phyloP scores from a whole-genome alignment of 1,140 invertebrate species.

The Nomia melanderi region DNA sequence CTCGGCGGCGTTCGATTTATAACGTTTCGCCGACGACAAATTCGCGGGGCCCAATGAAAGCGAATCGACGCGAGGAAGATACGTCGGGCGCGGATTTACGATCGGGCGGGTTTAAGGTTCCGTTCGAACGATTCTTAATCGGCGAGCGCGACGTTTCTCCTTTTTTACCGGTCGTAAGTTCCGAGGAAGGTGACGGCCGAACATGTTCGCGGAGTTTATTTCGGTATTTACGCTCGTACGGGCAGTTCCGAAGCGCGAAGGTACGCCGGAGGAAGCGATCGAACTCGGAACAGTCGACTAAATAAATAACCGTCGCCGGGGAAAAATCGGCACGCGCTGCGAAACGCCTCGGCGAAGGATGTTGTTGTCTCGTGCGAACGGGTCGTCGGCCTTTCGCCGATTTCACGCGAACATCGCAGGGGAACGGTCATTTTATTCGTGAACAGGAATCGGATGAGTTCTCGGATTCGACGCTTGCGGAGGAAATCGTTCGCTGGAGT shows the following conservation, averaged over 20 bases:
- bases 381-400: constrained; percentile 1
- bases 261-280: not conserved
- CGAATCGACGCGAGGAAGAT: not conserved
- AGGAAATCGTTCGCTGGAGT: no score
- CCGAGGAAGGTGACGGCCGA: not conserved
- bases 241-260: not conserved
- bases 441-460: not conserved
- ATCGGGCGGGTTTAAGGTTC: not conserved
- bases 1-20: not conserved
- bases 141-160: not conserved
- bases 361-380: not conserved
- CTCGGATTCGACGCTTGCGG: not conserved
- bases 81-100: not conserved
- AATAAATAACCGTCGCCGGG: constrained; percentile 12
- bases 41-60: not conserved
- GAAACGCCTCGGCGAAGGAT: not conserved
- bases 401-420: not conserved
- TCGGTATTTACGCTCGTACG: not conserved
- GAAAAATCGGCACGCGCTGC: constrained; percentile 30
- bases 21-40: not conserved
- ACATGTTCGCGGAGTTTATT: not conserved
- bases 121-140: constrained; percentile 5
- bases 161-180: constrained; percentile 11
- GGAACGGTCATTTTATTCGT: not conserved
- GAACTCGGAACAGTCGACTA: constrained; percentile 1